A percentile compares a stretch with the other conserved stretches of the same genome.
Conservation (phyloP, 2,113 vertebrate genomes). For the Caranx ignobilis region DNA sequence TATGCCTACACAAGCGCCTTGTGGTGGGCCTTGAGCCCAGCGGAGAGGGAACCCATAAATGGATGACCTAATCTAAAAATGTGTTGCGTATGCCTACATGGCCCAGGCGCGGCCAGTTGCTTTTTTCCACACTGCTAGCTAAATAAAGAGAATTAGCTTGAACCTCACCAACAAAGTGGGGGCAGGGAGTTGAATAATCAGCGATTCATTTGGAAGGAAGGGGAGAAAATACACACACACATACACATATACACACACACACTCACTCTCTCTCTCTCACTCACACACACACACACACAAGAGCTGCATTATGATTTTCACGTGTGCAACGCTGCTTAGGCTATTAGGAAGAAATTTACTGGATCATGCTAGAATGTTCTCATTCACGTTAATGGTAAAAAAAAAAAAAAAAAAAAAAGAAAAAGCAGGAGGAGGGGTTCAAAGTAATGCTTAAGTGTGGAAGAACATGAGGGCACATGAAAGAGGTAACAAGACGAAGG, state of each 20-base stretch:
- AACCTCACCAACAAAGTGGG: constrained; percentile 78
- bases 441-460: constrained; percentile 67
- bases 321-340: constrained; percentile 70
- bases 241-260: constrained; percentile 60
- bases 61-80: constrained; percentile 80
- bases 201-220: constrained; percentile 73
- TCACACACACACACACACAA: constrained; percentile 54
- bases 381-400: constrained; percentile 73
- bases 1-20: constrained; percentile 67
- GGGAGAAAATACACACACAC: constrained; percentile 41
- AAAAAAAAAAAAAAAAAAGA: neutral
- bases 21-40: constrained; percentile 62
- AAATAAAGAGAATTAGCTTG: constrained; percentile 81
- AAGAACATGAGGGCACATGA: constrained; percentile 62
- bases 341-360: constrained; percentile 76
- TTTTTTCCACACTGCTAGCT: constrained; percentile 56
- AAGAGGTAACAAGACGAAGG: constrained; percentile 31
- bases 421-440: constrained; percentile 53
- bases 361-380: constrained; percentile 82
- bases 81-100: constrained; percentile 62
- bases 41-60: constrained; percentile 68
- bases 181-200: constrained; percentile 75
- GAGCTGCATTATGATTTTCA: constrained; percentile 80
- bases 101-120: constrained; percentile 40
- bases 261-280: constrained; percentile 50